phyloP scores from a whole-genome alignment of 2,113 vertebrate genomes.

The Equus quagga region DNA sequence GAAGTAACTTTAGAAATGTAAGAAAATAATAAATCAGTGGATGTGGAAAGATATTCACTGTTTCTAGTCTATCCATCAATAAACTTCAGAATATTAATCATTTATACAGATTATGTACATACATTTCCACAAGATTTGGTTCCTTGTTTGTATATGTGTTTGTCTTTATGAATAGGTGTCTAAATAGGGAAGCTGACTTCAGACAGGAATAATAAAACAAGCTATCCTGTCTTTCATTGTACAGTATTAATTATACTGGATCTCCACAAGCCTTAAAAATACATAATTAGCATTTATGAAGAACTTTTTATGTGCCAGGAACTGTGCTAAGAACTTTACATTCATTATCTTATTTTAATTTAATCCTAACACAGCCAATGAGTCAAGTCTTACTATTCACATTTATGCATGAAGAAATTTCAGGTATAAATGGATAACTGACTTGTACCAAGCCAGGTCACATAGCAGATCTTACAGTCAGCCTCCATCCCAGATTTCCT shows the following conservation, averaged over 20 bases:
- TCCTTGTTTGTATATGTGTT: not conserved
- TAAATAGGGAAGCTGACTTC: conserved; percentile 29
- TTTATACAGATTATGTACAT: not conserved
- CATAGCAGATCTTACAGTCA: rapidly evolving
- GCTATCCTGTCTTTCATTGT: not conserved
- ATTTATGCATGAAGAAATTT: not conserved
- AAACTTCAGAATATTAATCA: conserved; percentile 32
- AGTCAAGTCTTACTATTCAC: not conserved
- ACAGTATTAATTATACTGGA: not conserved
- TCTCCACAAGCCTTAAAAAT: not conserved
- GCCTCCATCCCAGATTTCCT: not conserved
- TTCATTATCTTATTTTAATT: not conserved
- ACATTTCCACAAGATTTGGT: not conserved
- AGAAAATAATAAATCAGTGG: conserved; percentile 6
- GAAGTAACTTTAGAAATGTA: conserved; percentile 28
- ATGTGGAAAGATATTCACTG: not conserved
- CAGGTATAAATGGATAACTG: not conserved
- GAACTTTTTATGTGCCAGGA: not conserved
- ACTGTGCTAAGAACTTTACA: not conserved
- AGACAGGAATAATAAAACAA: not conserved
- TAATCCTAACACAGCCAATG: not conserved
- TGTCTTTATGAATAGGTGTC: not conserved
- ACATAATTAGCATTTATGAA: not conserved
- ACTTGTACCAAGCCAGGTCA: not conserved
- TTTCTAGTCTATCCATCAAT: not conserved